These are phyloP conservation scores for Calliopum simillimum DNA, from an alignment of 2,888 invertebrate species.

Conservation along the genomic window DNA sequence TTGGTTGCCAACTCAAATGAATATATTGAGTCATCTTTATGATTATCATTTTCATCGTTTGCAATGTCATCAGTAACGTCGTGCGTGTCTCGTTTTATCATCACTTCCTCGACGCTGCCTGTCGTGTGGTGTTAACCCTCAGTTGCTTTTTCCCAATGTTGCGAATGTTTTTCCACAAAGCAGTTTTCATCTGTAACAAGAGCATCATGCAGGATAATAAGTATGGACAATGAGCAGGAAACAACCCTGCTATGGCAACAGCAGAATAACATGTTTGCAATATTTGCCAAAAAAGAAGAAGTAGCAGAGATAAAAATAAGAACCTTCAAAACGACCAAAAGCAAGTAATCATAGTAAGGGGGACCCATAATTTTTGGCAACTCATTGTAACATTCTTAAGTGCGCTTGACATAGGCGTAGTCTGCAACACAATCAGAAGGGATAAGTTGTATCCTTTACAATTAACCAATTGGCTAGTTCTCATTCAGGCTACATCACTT, in stretches of 20 bases:
- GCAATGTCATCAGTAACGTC: background rate
- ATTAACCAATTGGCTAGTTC: too few species aligned
- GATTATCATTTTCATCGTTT: background rate
- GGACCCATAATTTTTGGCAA: conserved; percentile 16
- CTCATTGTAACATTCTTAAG: conserved; percentile 15
- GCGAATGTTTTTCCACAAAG: conserved; percentile 12
- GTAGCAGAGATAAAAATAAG: background rate
- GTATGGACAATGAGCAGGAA: conserved; percentile 5
- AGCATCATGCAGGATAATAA: conserved; percentile 16
- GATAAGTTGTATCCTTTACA: too few species aligned
- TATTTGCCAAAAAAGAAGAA: conserved; percentile 3
- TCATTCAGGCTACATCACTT: too few species aligned
- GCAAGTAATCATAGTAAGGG: background rate
- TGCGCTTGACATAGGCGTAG: background rate
- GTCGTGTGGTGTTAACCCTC: background rate
- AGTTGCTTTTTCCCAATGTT: background rate
- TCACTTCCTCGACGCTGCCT: background rate
- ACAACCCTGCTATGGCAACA: background rate
- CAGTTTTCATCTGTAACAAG: conserved; percentile 15
- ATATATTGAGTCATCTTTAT: background rate
- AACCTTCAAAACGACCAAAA: background rate
- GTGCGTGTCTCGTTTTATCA: too few species aligned
- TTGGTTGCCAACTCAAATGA: background rate
- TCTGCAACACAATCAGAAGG: too few species aligned
- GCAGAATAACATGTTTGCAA: background rate